Conservation (phyloP, 2,797 vertebrate genomes). For the Lateolabrax maculatus region DNA sequence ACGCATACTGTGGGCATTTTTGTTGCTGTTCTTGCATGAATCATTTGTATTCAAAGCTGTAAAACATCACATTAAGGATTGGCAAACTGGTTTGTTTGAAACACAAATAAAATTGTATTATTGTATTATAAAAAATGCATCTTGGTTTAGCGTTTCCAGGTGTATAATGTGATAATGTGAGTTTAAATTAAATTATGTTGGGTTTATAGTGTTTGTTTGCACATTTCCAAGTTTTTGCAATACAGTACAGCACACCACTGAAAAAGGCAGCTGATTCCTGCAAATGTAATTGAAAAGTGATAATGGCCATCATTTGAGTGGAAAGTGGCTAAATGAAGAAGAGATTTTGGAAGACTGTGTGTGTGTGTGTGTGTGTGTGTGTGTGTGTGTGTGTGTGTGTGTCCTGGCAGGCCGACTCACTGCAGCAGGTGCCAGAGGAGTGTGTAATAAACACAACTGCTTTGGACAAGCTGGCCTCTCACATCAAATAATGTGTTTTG, state of each 20-base stretch:
- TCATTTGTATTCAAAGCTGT: slow-evolving; percentile 3
- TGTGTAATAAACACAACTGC: slow-evolving; percentile 85
- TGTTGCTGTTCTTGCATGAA: background rate
- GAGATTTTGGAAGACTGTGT: slow-evolving; percentile 53
- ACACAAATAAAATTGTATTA: background rate
- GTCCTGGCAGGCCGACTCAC: slow-evolving; percentile 77
- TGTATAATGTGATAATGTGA: background rate
- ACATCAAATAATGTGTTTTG: slow-evolving; percentile 84
- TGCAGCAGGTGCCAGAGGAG: slow-evolving; percentile 85
- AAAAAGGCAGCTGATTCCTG: slow-evolving; percentile 59
- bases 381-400: slow-evolving; percentile 45
- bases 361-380: slow-evolving; percentile 33
- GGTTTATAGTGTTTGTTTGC: background rate
- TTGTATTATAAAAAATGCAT: background rate
- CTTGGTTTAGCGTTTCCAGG: background rate
- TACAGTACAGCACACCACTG: background rate
- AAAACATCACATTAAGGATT: background rate
- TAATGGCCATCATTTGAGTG: slow-evolving; percentile 66
- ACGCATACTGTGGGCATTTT: background rate
- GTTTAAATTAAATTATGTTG: background rate
- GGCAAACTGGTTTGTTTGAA: background rate
- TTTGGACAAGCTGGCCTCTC: slow-evolving; percentile 85
- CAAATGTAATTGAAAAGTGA: slow-evolving; percentile 68
- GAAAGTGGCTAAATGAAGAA: slow-evolving; percentile 66
- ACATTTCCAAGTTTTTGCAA: slow-evolving; percentile 28